Conservation (phyloP, 92 coral and sea anemone species). For the Chrysogorgia sp. region DNA sequence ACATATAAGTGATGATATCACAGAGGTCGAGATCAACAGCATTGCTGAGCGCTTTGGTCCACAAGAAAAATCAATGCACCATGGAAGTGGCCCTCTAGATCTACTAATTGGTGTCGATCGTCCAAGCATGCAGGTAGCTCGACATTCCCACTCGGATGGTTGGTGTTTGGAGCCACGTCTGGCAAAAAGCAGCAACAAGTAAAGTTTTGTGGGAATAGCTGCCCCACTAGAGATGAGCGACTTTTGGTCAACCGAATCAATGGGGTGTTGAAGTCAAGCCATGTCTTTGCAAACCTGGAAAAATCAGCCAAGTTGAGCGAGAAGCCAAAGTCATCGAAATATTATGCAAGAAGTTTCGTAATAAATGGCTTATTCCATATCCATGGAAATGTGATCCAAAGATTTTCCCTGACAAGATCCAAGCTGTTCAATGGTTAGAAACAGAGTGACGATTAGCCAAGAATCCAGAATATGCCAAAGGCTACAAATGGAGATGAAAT, state of each 20-base stretch:
- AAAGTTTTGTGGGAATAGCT: slow-evolving; percentile 42
- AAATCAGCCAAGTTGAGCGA: slow-evolving; percentile 44
- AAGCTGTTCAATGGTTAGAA: slow-evolving; percentile 42
- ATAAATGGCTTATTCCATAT: slow-evolving; percentile 44
- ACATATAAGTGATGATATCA: slow-evolving; percentile 56
- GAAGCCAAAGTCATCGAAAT: slow-evolving; percentile 45
- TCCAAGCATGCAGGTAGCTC: slow-evolving; percentile 51
- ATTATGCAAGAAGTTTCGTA: slow-evolving; percentile 37
- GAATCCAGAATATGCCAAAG: slow-evolving; percentile 50
- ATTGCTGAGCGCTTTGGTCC: no score
- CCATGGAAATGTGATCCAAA: slow-evolving; percentile 60
- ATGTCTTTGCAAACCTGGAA: slow-evolving; percentile 52
- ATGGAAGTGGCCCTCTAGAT: slow-evolving; percentile 58
- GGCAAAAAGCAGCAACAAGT: slow-evolving; percentile 13
- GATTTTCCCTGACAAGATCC: slow-evolving; percentile 36
- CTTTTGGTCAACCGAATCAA: slow-evolving; percentile 60
- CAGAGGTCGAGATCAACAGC: no score
- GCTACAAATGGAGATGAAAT: slow-evolving; percentile 55
- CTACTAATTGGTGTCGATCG: slow-evolving; percentile 60
- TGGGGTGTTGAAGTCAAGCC: slow-evolving; percentile 56
- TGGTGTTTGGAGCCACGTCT: slow-evolving; percentile 54
- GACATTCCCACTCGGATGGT: slow-evolving; percentile 66
- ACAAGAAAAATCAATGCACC: no score
- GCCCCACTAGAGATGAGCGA: slow-evolving; percentile 55
- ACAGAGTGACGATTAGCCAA: slow-evolving; percentile 46